Evolutionary conservation across 1,140 invertebrate species (phyloP), one percentile per base, ranked within the genome.

Genomic region (Brachionus koreanus): DNA sequence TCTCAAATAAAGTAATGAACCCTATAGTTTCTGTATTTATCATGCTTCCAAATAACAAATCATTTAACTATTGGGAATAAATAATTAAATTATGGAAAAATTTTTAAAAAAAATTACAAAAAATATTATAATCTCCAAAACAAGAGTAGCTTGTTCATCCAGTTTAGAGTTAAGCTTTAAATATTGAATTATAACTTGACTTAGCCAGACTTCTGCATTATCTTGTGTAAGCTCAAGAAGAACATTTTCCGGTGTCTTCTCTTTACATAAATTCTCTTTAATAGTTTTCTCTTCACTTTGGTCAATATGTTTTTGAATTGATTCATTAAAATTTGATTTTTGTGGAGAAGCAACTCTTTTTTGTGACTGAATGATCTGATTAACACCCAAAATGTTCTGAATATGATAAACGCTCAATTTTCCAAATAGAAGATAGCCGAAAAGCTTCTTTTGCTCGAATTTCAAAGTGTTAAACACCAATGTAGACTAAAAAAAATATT

Each of bases 341-440:
- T 35, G 65, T n/a, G n/a, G 37, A 7, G 65, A 33, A 3, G 63
- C 13, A 37, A 52, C 5, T 7, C 5, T 52, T 2, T 16, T 25
- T 16, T 9, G 6, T 33, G 29, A 33, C 49, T 37, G 43, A 6
- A 13, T 77, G n/a, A 12, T 13, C 35, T 79, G 35, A 0, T 37
- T 23, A 5, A 61, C 16, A 19, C 19, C 19, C 35, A 57, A 12
- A 29, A 43, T 29, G 23, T 74, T 74, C 43, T 74, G 69, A 19
- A 74, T 43, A 3, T 74, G 69, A 46, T 74, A 43, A 37, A 61
- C 9, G 35, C 49, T 35, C 6, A 79, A 35, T 35, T 79, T 79
- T 23, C 76, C 76, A 23, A 79, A 79, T 13, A 79, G 16, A 12
- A 79, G 39, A 61, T 79, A 79, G 23, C 25, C 35, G 23, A 79